Percentiles rank a stretch among this genome's conserved stretches.
Evolutionary conservation across 2,888 invertebrate species (phyloP).

Genomic region (Nomada fucata): DNA sequence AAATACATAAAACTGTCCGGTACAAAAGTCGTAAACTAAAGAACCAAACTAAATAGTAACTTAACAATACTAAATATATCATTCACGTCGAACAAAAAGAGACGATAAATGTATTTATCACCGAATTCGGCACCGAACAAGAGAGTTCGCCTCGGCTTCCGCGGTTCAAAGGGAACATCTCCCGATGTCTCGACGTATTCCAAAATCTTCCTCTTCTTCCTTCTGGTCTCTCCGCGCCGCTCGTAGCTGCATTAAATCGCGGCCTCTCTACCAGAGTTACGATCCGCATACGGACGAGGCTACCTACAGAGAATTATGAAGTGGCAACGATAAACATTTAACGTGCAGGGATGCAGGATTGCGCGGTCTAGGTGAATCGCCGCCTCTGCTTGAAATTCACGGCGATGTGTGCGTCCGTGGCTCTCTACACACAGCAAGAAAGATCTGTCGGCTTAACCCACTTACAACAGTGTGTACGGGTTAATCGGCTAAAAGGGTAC

Average conservation of each 20-base stretch:
- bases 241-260: slow-evolving; percentile 30
- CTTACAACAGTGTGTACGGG: slow-evolving; percentile 67
- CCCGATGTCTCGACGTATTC: slow-evolving; percentile 11
- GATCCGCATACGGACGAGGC: slow-evolving; percentile 16
- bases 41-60: too few species aligned
- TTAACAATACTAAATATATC: too few species aligned
- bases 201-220: background rate
- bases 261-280: slow-evolving; percentile 16
- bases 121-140: too few species aligned
- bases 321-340: slow-evolving; percentile 59
- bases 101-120: too few species aligned
- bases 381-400: slow-evolving; percentile 71
- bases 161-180: background rate
- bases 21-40: too few species aligned
- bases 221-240: background rate
- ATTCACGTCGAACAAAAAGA: too few species aligned
- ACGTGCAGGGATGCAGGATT: slow-evolving; percentile 40
- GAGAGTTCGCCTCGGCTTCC: too few species aligned
- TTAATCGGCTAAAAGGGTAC: slow-evolving; percentile 73
- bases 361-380: slow-evolving; percentile 46
- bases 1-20: too few species aligned
- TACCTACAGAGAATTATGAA: slow-evolving; percentile 46
- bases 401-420: slow-evolving; percentile 54
- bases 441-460: slow-evolving; percentile 68
- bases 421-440: slow-evolving; percentile 53